phyloP scores from a whole-genome alignment of 2,797 vertebrate genomes.

The Mycteria americana region DNA sequence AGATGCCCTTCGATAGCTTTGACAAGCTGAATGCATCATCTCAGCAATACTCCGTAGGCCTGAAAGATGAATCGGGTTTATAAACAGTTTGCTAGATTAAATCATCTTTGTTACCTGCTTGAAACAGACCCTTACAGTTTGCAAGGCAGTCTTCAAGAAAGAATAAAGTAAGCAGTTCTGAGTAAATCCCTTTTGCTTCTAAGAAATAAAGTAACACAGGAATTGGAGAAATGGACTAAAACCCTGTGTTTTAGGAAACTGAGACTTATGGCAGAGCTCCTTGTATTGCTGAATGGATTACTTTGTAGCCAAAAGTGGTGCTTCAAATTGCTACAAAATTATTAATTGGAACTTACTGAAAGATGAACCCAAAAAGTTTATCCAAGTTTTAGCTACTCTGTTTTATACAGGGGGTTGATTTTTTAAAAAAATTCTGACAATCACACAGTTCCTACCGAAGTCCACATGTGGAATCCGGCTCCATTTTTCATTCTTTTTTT shows the following conservation, averaged over 20 bases:
- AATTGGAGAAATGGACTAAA: not conserved
- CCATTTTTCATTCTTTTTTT: not conserved
- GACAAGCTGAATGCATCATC: conserved; percentile 27
- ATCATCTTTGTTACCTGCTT: not conserved
- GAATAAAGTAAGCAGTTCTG: not conserved
- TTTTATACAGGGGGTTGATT: not conserved
- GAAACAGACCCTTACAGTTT: not conserved
- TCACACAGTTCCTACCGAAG: not conserved
- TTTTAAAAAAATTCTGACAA: not conserved
- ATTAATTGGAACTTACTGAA: not conserved
- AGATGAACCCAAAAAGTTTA: not conserved
- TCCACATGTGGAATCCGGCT: not conserved
- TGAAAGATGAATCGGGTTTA: conserved; percentile 8
- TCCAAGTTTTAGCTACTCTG: not conserved
- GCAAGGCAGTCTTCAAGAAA: not conserved
- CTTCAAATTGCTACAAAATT: not conserved
- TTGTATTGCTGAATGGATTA: not conserved
- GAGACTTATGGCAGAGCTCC: not conserved
- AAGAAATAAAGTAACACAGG: not conserved
- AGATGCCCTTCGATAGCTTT: conserved; percentile 30
- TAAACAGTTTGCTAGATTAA: conserved; percentile 9
- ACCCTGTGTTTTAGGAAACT: not conserved
- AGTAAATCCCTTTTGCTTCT: not conserved
- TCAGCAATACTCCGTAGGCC: not conserved
- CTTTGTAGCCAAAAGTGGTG: not conserved